Evolutionary conservation across 1,140 invertebrate species (phyloP), one percentile per base, ranked within the genome.

Genomic region (Zaprionus ornatus): DNA sequence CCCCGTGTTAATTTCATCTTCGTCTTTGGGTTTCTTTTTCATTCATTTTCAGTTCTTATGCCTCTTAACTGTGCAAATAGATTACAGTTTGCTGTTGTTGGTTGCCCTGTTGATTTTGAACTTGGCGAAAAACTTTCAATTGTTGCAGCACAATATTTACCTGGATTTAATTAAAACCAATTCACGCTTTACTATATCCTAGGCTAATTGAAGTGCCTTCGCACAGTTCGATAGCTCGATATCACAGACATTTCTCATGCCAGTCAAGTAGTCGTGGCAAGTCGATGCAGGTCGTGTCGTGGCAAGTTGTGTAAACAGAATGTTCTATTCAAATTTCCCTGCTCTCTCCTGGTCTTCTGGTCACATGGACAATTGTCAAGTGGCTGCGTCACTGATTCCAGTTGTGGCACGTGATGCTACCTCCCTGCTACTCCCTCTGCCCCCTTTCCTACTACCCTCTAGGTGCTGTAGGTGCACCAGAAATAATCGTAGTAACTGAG

Each of bases 81-180:
- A 87, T 88, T 88, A 68, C 83, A 71, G 60, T 79, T 75, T 80
- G 52, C 80, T 84, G 63, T 37, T 10, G 9, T 32, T 32, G 29
- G 29, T 32, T 32, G 35, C n/a, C 17, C 85, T 85, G 67, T 81
- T 74, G 50, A 45, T 68, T 86, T 79, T 85, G 74, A 66, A 78
- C 74, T 80, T 59, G 35, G 15, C 29, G 17, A 42, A 69, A 68
- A 67, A 77, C 64, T 68, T 74, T 62, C 45, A 72, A 77, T 80
- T 80, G 77, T 80, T 80, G 69, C 67, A 25, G 59, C 67, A 52
- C 67, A 88, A 79, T 87, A 83, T 88, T 84, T 84, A 81, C 80
- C 68, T 74, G 73, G 84, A 87, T 83, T 87, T 88, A 87, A 87
- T 87, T 87, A 88, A 87, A 88, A 88, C 63, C 73, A 84, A 87